Evolutionary conservation across 2,888 invertebrate species (phyloP).

Genomic region (Cheilosia grossa): DNA sequence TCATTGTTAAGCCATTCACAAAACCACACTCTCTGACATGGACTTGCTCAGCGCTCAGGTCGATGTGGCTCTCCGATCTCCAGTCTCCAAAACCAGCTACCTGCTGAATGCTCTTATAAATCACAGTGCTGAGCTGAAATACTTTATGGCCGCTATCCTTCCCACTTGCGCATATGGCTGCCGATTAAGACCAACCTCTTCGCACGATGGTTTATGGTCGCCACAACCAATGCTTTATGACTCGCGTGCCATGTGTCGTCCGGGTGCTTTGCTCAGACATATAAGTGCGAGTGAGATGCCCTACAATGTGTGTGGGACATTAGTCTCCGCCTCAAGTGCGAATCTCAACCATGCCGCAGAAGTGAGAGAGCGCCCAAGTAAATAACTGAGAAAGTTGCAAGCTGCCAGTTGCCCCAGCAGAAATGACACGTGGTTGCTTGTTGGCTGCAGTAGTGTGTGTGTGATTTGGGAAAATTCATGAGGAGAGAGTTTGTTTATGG

Average conservation of each 20-base stretch:
- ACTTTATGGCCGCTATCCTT: constrained; percentile 74
- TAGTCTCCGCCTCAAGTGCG: constrained; percentile 75
- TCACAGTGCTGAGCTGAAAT: constrained; percentile 70
- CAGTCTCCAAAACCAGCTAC: constrained; percentile 59
- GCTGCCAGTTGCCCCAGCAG: constrained; percentile 1
- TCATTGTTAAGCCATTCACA: neutral
- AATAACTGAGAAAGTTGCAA: constrained; percentile 44
- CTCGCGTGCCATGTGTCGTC: constrained; percentile 77
- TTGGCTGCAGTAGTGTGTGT: constrained; percentile 39
- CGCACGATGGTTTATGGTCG: constrained; percentile 83
- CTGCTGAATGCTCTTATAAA: constrained; percentile 72
- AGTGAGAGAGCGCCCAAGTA: constrained; percentile 29
- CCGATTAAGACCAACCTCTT: constrained; percentile 77
- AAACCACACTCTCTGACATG: constrained; percentile 24
- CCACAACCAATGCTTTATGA: constrained; percentile 82
- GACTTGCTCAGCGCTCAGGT: constrained; percentile 1
- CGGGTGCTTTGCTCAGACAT: neutral
- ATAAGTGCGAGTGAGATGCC: constrained; percentile 74
- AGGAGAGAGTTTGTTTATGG: constrained; percentile 81
- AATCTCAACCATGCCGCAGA: constrained; percentile 41
- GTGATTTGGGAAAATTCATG: constrained; percentile 25
- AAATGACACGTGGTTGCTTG: constrained; percentile 60
- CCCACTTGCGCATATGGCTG: constrained; percentile 74
- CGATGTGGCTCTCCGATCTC: constrained; percentile 34
- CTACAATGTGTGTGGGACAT: constrained; percentile 60